These are phyloP conservation scores for Cynaeus angustus DNA, from an alignment of 2,888 invertebrate genomes.

Conservation along the genomic window DNA sequence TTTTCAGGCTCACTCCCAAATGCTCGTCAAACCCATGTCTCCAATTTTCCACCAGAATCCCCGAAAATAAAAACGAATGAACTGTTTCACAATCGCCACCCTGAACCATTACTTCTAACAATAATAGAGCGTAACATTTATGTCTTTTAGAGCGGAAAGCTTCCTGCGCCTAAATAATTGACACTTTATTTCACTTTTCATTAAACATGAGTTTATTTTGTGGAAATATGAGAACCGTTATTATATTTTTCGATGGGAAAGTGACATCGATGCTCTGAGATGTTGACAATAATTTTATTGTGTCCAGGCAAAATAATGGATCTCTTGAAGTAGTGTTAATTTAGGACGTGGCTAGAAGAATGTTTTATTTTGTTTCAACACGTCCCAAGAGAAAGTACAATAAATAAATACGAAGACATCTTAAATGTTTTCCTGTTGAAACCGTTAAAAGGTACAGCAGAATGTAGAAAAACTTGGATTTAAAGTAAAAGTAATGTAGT, in stretches of 20 bases:
- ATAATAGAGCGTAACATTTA: background rate
- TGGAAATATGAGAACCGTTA: background rate
- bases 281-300: slow-evolving; percentile 20
- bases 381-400: slow-evolving; percentile 6
- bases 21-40: no score
- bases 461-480: background rate
- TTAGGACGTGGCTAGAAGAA: slow-evolving; percentile 13
- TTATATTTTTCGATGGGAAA: background rate
- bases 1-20: no score
- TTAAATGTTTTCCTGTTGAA: slow-evolving; percentile 3
- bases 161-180: background rate
- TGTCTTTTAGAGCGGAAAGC: background rate
- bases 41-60: slow-evolving; percentile 29
- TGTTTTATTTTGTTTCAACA: slow-evolving; percentile 15
- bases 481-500: no score
- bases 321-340: slow-evolving; percentile 5
- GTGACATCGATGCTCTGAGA: slow-evolving; percentile 1
- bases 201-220: background rate
- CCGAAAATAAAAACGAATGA: slow-evolving; percentile 34
- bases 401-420: slow-evolving; percentile 19
- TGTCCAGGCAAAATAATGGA: slow-evolving; percentile 12
- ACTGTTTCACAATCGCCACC: slow-evolving; percentile 26
- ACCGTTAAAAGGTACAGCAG: background rate
- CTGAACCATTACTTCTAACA: slow-evolving; percentile 5
- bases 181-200: slow-evolving; percentile 5